Conservation (phyloP, 2,113 vertebrate genomes). For the Cynocephalus volans region DNA sequence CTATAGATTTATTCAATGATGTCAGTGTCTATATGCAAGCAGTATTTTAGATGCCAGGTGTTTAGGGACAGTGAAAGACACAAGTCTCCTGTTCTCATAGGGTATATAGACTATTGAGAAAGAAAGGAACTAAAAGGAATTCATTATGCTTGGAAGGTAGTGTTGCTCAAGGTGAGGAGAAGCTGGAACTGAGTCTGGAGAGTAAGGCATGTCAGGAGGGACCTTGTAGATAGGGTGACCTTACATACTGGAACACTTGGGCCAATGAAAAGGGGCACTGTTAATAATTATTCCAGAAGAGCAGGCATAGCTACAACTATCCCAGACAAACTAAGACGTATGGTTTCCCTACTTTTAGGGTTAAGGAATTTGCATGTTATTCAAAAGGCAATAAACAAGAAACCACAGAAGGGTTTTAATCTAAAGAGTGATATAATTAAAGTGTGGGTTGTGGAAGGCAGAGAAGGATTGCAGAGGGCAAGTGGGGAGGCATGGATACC, state of each 20-base stretch:
- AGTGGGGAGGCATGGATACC: accelerated
- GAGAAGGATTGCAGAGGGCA: neutral
- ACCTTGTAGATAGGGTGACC: neutral
- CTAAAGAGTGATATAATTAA: neutral
- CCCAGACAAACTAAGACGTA: neutral
- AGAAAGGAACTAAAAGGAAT: neutral
- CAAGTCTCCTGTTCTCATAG: neutral
- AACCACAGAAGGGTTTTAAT: neutral
- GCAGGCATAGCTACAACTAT: neutral
- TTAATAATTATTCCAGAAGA: neutral
- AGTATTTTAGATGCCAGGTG: too few species aligned
- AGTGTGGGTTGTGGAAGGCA: neutral
- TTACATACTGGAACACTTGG: accelerated
- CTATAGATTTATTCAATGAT: neutral
- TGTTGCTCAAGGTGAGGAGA: neutral
- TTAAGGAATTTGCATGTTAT: neutral
- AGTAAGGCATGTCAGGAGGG: neutral
- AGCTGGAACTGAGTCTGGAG: neutral
- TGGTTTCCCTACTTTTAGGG: neutral
- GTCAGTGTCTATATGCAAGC: too few species aligned
- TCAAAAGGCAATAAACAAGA: neutral
- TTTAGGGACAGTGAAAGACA: neutral
- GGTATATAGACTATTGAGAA: accelerated
- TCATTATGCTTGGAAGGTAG: neutral
- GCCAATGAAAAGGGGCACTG: neutral